Evolutionary conservation across 2,888 invertebrate genomes (phyloP), one percentile per base, ranked within the genome.

Genomic region (Mesochorus sp.): DNA sequence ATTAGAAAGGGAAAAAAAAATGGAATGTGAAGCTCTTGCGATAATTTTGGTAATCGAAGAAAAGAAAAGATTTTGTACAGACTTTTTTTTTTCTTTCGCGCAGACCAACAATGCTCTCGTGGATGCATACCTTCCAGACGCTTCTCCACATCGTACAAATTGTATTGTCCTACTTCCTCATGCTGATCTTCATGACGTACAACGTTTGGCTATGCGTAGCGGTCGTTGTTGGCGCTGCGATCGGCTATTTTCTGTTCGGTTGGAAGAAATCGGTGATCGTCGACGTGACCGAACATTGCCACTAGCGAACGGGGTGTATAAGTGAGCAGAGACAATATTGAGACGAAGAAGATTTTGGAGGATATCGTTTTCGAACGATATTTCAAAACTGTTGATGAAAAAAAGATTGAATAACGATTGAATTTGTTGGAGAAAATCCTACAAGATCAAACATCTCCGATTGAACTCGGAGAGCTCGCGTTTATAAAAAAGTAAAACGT

Each of bases 141-240:
- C 91, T 95, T 57, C 94, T 98, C 14, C 98, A 98, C 89, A 95
- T 97, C 79, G 87, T 98, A 17, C 98, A 98, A 92, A 96, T 98
- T 87, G 94, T 97, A 73, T 92, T 98, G 80, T 97, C 97, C 83
- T 98, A 98, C 92, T 95, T 98, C 91, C 93, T 98, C 59, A 98
- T 98, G 98, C 92, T 98, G 90, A 96, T 98, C 84, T 98, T 98
- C 91, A 98, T 98, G 98, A 98, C 98, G 0, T 98, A 97, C 93
- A 98, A 98, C 89, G 95, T 95, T 14, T 98, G 97, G 97, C 93
- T 99, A 75, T 98, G 98, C 90, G 90, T 97, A 55, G 97, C 97
- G 0, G 96, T 98, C 0, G 95, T 97, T 0, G 88, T 96, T 6
- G 98, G 98, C 44, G 97, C 97, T 1, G 97, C 96, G 0, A 93